Evolutionary conservation across 2,113 vertebrate species (phyloP).

Genomic region (Tenrec ecaudatus): DNA sequence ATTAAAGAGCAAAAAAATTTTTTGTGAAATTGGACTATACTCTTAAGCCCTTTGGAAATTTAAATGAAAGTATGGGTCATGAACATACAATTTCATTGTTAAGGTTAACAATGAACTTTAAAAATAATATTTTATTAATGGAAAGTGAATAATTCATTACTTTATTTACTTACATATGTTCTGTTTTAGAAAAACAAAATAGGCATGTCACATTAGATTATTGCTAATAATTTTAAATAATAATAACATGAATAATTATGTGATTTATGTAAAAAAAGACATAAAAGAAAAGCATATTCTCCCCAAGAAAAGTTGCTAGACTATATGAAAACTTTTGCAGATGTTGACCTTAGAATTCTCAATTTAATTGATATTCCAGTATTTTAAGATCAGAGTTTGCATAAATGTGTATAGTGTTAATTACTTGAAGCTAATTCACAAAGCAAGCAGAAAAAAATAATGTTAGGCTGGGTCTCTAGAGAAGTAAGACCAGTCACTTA

Average conservation of each 20-base stretch:
- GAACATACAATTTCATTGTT: background rate
- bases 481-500: too few relatives aligned
- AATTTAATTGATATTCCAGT: too few relatives aligned
- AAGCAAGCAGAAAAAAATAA: background rate
- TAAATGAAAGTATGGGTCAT: background rate
- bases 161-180: background rate
- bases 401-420: background rate
- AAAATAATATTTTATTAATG: background rate
- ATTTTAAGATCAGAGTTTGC: too few relatives aligned
- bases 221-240: conserved; percentile 72
- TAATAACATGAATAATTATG: conserved; percentile 60
- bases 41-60: conserved; percentile 3
- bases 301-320: conserved; percentile 63
- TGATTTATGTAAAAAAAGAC: conserved; percentile 38
- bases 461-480: too few relatives aligned
- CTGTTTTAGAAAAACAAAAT: background rate
- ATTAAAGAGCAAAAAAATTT: background rate
- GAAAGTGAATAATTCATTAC: conserved; percentile 34
- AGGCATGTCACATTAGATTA: background rate
- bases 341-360: background rate
- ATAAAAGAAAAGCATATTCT: conserved; percentile 51
- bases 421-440: background rate
- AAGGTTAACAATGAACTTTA: background rate
- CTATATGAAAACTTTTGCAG: background rate
- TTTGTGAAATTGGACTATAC: background rate